These are phyloP conservation scores for Procambarus clarkii DNA, from an alignment of 1,140 invertebrate genomes.

Conservation along the genomic window DNA sequence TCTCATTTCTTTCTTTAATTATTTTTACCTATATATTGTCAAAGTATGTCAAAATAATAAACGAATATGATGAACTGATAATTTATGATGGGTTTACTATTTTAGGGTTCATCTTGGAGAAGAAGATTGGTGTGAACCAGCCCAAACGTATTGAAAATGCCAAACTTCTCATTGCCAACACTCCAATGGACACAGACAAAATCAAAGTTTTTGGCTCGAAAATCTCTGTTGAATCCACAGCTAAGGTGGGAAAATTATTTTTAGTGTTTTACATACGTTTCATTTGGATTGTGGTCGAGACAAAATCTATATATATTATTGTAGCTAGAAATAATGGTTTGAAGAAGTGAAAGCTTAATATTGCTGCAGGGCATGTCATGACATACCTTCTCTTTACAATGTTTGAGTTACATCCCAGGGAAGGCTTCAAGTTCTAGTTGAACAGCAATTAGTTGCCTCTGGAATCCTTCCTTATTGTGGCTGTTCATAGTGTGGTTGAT, in stretches of 20 bases:
- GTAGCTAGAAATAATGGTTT: too few species aligned
- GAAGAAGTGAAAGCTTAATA: too few species aligned
- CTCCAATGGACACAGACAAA: conserved; percentile 99
- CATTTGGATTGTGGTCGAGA: too few species aligned
- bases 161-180: conserved; percentile 99
- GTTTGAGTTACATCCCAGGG: too few species aligned
- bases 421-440: too few species aligned
- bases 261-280: neutral
- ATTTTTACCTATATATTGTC: neutral
- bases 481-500: too few species aligned
- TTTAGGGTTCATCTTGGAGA: conserved; percentile 94
- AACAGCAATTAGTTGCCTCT: too few species aligned
- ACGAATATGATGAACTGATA: neutral
- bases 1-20: neutral
- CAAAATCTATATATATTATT: too few species aligned
- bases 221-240: conserved; percentile 97
- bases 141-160: conserved; percentile 94
- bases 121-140: conserved; percentile 94
- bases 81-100: neutral
- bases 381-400: too few species aligned
- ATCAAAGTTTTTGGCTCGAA: conserved; percentile 99
- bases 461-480: too few species aligned
- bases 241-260: conserved; percentile 80
- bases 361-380: too few species aligned
- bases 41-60: neutral